Conservation (phyloP, 2,888 invertebrate genomes). For the Drosophila falleni region DNA sequence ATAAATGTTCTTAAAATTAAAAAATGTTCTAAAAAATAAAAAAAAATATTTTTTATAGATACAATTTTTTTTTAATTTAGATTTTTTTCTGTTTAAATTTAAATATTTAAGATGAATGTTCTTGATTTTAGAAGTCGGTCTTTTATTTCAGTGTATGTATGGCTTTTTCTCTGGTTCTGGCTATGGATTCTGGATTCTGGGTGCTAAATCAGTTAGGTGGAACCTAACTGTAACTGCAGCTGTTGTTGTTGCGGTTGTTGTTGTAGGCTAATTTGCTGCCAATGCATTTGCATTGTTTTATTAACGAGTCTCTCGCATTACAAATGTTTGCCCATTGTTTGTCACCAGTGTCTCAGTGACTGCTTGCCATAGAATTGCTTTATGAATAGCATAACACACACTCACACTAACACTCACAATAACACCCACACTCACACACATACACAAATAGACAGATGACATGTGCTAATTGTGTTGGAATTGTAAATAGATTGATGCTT, state of each 20-base stretch:
- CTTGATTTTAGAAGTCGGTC: too few species aligned
- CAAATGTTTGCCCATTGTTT: constrained; percentile 46
- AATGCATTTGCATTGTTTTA: constrained; percentile 60
- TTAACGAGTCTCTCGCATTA: constrained; percentile 43
- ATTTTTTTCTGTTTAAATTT: too few species aligned
- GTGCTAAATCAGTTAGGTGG: constrained; percentile 45
- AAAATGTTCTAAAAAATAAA: too few species aligned
- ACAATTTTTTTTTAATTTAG: too few species aligned
- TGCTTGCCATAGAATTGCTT: constrained; percentile 33
- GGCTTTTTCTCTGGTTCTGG: constrained; percentile 12
- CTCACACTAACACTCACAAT: not conserved
- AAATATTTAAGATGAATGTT: too few species aligned
- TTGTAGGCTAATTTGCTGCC: constrained; percentile 51
- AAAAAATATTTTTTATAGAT: too few species aligned
- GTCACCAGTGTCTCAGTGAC: constrained; percentile 18
- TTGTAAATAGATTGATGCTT: constrained; percentile 58
- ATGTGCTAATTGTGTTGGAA: constrained; percentile 61
- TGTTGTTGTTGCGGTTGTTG: constrained; percentile 18
- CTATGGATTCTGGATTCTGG: not conserved
- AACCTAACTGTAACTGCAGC: constrained; percentile 20
- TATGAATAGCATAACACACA: constrained; percentile 49
- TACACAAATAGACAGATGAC: constrained; percentile 1
- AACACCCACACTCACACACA: not conserved
- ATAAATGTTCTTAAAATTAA: too few species aligned
- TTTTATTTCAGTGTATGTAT: too few species aligned